Evolutionary conservation across 2,113 vertebrate genomes (phyloP).

Genomic region (Orycteropus afer): DNA sequence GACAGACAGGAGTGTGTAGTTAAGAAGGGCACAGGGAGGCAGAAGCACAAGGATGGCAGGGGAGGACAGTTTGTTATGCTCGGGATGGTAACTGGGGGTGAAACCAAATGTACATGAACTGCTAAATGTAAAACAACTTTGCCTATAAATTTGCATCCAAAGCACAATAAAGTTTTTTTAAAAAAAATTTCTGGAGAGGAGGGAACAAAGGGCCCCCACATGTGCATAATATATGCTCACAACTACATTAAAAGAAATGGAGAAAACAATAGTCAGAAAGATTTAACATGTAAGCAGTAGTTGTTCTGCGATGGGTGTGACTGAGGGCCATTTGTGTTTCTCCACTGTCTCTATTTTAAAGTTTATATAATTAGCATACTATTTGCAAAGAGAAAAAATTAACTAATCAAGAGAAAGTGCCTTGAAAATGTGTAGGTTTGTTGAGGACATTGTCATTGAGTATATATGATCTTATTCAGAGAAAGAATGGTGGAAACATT

Average conservation of each 20-base stretch:
- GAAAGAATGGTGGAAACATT: neutral
- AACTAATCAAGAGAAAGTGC: neutral
- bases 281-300: neutral
- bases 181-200: too few relatives aligned
- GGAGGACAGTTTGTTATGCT: too few relatives aligned
- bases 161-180: too few relatives aligned
- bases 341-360: neutral
- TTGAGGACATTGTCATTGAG: neutral
- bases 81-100: too few relatives aligned
- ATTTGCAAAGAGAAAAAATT: neutral
- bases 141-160: too few relatives aligned
- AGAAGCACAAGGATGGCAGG: too few relatives aligned
- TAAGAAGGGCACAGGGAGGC: too few relatives aligned
- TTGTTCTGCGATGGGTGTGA: neutral
- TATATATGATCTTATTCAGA: neutral
- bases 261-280: neutral
- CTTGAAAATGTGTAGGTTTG: neutral
- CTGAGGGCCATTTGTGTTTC: neutral
- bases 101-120: too few relatives aligned
- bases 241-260: neutral
- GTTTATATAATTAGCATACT: neutral
- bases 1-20: too few relatives aligned
- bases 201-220: neutral
- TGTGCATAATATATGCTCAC: neutral
- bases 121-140: too few relatives aligned